phyloP scores from a whole-genome alignment of 1,140 invertebrate genomes.

The Cephus cinctus region DNA sequence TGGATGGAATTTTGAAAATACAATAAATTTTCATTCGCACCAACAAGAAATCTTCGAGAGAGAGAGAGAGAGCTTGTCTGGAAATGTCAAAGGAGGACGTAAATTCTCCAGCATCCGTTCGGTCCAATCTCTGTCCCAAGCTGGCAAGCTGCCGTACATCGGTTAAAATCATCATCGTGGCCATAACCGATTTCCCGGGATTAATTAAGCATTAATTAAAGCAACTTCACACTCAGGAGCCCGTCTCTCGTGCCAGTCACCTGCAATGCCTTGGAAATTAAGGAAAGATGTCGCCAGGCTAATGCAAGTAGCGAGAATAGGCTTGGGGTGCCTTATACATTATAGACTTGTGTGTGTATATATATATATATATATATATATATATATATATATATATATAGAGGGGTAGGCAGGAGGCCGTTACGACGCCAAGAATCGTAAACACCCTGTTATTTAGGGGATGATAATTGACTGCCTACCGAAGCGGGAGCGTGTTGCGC shows the following conservation, averaged over 20 bases:
- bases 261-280: conserved; percentile 34
- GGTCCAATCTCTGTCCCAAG: too few species aligned
- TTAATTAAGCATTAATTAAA: conserved; percentile 41
- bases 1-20: conserved; percentile 3
- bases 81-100: too few species aligned
- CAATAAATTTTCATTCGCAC: conserved; percentile 9
- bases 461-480: conserved; percentile 39
- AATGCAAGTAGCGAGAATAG: too few species aligned
- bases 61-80: too few species aligned
- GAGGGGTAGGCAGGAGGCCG: conserved; percentile 4
- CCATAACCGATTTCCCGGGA: conserved; percentile 20
- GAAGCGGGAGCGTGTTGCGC: too few species aligned
- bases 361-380: too few species aligned
- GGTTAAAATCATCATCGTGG: too few species aligned
- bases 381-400: conserved; percentile 7
- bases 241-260: conserved; percentile 1
- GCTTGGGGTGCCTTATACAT: too few species aligned
- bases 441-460: conserved; percentile 39
- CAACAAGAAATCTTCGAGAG: conserved; percentile 1
- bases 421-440: conserved; percentile 28
- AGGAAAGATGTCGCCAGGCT: conserved; percentile 41
- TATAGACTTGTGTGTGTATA: too few species aligned
- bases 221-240: conserved; percentile 10
- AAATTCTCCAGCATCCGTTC: too few species aligned
- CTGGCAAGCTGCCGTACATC: too few species aligned